A percentile compares a stretch with the other conserved stretches of the same genome.
These are phyloP conservation scores for Stegophylla sp. DNA, from an alignment of 2,888 invertebrate species.

Conservation along the genomic window DNA sequence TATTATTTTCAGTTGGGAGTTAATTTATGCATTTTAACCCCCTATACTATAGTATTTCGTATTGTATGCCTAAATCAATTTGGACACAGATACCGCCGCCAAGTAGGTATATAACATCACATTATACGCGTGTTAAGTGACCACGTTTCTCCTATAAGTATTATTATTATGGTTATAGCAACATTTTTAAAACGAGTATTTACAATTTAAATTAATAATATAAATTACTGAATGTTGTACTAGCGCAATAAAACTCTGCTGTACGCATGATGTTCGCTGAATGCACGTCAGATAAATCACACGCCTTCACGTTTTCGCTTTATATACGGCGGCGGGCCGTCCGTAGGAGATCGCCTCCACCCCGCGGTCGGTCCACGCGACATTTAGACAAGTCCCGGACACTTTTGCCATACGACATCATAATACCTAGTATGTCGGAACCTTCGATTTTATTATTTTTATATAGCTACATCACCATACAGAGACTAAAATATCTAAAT, in stretches of 20 bases:
- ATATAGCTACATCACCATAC: too few species aligned
- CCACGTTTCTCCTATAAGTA: too few species aligned
- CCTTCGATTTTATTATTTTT: not conserved
- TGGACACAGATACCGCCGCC: too few species aligned
- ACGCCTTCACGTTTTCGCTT: conserved; percentile 41
- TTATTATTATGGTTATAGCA: too few species aligned
- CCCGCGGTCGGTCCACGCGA: not conserved
- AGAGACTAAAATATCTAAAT: too few species aligned
- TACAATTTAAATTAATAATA: conserved; percentile 24
- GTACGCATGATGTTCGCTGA: conserved; percentile 20
- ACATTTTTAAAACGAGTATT: not conserved
- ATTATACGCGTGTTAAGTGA: too few species aligned
- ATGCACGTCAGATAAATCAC: conserved; percentile 42
- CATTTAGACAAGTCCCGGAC: conserved; percentile 26
- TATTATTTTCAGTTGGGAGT: too few species aligned
- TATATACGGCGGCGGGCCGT: too few species aligned
- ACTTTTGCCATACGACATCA: not conserved
- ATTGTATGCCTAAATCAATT: too few species aligned
- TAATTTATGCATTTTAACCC: too few species aligned
- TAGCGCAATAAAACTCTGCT: not conserved
- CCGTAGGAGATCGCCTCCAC: conserved; percentile 36
- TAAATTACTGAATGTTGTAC: conserved; percentile 20
- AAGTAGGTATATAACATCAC: too few species aligned
- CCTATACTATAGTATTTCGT: too few species aligned
- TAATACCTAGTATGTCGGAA: not conserved